Evolutionary conservation across 2,797 vertebrate species (phyloP).

Genomic region (Heliangelus exortis): DNA sequence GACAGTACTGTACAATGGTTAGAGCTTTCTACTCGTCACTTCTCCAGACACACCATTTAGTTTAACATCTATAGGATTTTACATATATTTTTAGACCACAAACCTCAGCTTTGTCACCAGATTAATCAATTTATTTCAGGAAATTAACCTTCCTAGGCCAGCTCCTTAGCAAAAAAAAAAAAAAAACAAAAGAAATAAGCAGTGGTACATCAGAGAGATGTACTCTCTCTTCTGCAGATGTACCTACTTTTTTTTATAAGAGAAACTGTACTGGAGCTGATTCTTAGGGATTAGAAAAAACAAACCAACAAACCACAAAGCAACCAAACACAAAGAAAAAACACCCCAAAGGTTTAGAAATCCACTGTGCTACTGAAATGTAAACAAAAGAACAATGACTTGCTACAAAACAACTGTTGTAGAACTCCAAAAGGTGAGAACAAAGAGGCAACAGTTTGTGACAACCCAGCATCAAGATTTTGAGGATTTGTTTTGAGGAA

Average conservation of each 20-base stretch:
- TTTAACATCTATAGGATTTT: neutral
- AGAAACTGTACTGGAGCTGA: neutral
- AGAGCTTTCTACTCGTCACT: neutral
- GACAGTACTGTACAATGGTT: neutral
- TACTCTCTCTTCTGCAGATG: neutral
- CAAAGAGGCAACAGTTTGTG: neutral
- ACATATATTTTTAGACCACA: neutral
- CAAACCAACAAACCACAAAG: neutral
- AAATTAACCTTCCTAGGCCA: neutral
- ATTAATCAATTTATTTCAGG: neutral
- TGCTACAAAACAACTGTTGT: constrained; percentile 3
- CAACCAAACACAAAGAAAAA: neutral
- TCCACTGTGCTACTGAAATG: neutral
- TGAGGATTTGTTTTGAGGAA: neutral
- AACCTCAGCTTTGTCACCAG: neutral
- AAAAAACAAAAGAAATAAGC: neutral
- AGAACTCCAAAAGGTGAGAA: neutral
- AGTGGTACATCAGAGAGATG: neutral
- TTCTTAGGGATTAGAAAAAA: neutral
- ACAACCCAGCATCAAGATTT: neutral
- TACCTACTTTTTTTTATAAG: neutral
- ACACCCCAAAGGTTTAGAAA: neutral
- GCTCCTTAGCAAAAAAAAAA: neutral
- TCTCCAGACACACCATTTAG: neutral
- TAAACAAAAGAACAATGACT: neutral